Percentiles rank a stretch among this genome's conserved stretches.
Evolutionary conservation across 2,888 invertebrate genomes (phyloP).

Genomic region (Embidobia sp.): DNA sequence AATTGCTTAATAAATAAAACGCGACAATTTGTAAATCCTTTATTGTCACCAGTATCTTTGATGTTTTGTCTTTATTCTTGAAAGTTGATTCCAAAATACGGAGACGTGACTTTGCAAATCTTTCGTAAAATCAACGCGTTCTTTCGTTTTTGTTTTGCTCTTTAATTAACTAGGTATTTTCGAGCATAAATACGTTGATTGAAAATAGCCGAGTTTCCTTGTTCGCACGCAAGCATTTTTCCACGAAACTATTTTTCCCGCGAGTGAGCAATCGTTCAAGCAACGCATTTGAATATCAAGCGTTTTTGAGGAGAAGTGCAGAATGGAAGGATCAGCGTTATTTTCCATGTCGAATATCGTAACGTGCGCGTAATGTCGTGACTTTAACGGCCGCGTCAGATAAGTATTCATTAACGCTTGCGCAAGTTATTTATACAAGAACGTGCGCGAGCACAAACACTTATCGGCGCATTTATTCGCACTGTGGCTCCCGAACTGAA

Average conservation of each 20-base stretch:
- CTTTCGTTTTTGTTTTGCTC: too few species aligned
- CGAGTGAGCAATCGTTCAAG: constrained; percentile 1
- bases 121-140: too few species aligned
- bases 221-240: constrained; percentile 9
- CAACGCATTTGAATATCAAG: constrained; percentile 16
- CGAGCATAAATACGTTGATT: too few species aligned
- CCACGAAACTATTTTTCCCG: background rate
- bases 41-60: too few species aligned
- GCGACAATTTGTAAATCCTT: too few species aligned
- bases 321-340: constrained; percentile 23
- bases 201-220: constrained; percentile 1
- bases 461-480: constrained; percentile 63
- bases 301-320: constrained; percentile 6
- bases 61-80: too few species aligned
- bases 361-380: constrained; percentile 67
- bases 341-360: constrained; percentile 53
- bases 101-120: too few species aligned
- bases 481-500: too few species aligned
- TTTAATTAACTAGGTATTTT: too few species aligned
- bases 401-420: constrained; percentile 78
- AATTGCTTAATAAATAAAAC: too few species aligned
- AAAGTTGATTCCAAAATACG: too few species aligned
- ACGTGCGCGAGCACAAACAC: constrained; percentile 68
- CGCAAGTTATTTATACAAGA: constrained; percentile 78
- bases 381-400: constrained; percentile 70